Evolutionary conservation across 2,113 vertebrate species (phyloP).

Genomic region (Syngnathus floridae): DNA sequence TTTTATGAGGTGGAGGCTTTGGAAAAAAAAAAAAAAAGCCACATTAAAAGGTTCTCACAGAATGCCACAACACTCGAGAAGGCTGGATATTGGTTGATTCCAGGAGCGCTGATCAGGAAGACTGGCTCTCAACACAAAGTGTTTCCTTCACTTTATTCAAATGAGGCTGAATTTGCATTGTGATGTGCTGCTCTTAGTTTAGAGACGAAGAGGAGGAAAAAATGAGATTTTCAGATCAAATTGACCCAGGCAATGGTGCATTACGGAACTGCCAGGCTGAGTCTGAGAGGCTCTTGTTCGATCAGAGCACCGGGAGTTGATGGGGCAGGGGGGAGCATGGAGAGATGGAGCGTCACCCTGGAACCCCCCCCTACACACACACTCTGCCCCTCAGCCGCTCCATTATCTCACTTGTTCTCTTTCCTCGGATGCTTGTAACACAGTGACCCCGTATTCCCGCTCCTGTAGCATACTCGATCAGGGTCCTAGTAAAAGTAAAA

Average conservation of each 20-base stretch:
- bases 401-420: conserved; percentile 57
- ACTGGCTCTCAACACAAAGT: conserved; percentile 99
- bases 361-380: conserved; percentile 53
- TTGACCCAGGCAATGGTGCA: conserved; percentile 99
- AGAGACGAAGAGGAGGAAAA: conserved; percentile 93
- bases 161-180: conserved; percentile 99
- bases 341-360: conserved; percentile 67
- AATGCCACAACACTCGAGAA: conserved; percentile 97
- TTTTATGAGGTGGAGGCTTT: conserved; percentile 91
- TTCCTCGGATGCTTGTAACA: conserved; percentile 47
- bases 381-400: conserved; percentile 27
- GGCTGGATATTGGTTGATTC: conserved; percentile 99
- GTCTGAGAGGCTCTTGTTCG: conserved; percentile 96
- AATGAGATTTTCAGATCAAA: conserved; percentile 99
- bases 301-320: conserved; percentile 85
- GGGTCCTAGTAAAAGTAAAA: background rate
- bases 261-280: conserved; percentile 97
- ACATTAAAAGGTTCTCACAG: conserved; percentile 93
- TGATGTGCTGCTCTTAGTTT: conserved; percentile 99
- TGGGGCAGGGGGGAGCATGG: conserved; percentile 74
- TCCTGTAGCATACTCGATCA: conserved; percentile 20
- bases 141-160: conserved; percentile 99
- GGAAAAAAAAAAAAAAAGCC: conserved; percentile 68
- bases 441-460: conserved; percentile 49
- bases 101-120: conserved; percentile 99